A percentile compares a stretch with the other conserved stretches of the same genome.
Evolutionary conservation across 1,140 invertebrate genomes (phyloP).

Genomic region (Samia ricini): DNA sequence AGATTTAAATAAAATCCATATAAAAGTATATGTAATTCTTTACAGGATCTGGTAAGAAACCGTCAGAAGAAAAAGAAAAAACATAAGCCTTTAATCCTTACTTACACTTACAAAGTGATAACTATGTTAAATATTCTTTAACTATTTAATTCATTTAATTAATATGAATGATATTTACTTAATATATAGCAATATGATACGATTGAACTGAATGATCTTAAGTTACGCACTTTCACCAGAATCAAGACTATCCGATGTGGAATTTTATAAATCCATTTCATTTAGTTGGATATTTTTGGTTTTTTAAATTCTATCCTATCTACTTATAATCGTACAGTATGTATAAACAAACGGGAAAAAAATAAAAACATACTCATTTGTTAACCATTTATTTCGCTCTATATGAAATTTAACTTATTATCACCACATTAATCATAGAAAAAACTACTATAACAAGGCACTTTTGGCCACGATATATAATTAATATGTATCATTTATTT

Average conservation of each 20-base stretch:
- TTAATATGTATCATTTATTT: background rate
- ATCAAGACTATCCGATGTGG: background rate
- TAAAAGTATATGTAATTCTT: constrained; percentile 15
- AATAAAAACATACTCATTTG: background rate
- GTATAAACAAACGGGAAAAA: background rate
- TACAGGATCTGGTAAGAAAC: constrained; percentile 36
- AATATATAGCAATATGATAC: too few relatives aligned
- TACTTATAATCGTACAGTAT: background rate
- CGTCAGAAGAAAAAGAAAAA: constrained; percentile 31
- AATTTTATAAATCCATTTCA: too few relatives aligned
- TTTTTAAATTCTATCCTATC: background rate
- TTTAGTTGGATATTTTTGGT: background rate
- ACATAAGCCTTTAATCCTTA: constrained; percentile 13
- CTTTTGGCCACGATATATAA: background rate
- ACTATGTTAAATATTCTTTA: background rate
- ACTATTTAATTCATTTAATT: background rate
- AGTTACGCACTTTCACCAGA: background rate
- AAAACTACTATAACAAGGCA: background rate
- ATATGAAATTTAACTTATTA: background rate
- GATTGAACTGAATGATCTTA: background rate
- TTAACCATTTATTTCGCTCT: background rate
- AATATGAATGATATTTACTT: too few relatives aligned
- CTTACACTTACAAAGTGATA: too few relatives aligned
- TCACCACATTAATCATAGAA: background rate
- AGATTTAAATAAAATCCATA: background rate